Evolutionary conservation across 2,888 invertebrate genomes (phyloP).

Genomic region (Melieria picta): DNA sequence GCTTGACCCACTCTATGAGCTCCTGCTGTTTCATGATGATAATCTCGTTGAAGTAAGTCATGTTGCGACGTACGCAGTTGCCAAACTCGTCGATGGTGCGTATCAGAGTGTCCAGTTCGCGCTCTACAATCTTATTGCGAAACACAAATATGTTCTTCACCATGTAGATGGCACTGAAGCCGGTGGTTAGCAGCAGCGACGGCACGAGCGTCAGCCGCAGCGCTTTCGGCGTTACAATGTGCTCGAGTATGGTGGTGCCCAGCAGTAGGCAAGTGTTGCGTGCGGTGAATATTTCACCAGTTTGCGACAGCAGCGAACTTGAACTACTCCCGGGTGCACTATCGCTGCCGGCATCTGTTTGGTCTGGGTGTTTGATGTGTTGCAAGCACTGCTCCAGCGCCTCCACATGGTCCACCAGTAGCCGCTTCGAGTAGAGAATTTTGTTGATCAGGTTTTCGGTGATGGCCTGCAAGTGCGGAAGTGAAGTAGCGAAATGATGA

Average conservation of each 20-base stretch:
- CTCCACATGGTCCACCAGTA: constrained; percentile 64
- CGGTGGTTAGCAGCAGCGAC: constrained; percentile 52
- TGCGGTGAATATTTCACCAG: constrained; percentile 51
- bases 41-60: constrained; percentile 64
- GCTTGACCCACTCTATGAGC: constrained; percentile 56
- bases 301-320: not conserved
- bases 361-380: constrained; percentile 34
- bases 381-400: constrained; percentile 59
- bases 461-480: constrained; percentile 47
- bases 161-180: constrained; percentile 56
- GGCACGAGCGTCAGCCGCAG: constrained; percentile 55
- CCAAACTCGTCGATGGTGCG: constrained; percentile 62
- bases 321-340: not conserved
- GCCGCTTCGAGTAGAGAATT: constrained; percentile 62
- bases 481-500: constrained; percentile 9
- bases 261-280: constrained; percentile 56
- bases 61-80: constrained; percentile 62
- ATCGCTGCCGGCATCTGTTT: constrained; percentile 4
- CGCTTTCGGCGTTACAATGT: constrained; percentile 56
- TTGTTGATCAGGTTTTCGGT: constrained; percentile 53
- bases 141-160: constrained; percentile 58
- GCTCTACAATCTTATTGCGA: constrained; percentile 60
- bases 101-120: constrained; percentile 59
- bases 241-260: constrained; percentile 55
- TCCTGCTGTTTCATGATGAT: constrained; percentile 62